Base-by-base conservation (phyloP, 1,140 invertebrate genomes). In the Scaptomyza pallida region DNA sequence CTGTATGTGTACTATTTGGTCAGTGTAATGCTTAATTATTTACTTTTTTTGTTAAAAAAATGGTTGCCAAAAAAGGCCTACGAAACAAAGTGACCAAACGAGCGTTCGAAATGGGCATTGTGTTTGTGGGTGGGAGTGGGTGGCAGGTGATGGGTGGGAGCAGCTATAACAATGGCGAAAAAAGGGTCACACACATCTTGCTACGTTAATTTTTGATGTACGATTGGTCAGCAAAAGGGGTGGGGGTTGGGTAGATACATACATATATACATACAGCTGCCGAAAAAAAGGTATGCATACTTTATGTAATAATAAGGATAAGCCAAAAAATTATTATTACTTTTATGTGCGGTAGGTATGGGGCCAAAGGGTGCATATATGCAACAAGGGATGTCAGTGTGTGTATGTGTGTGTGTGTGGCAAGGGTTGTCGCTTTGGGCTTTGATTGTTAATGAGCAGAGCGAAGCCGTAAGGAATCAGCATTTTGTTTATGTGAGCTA, bases 321-420 rank as follows among this genome's bases (percentile, higher is more conserved):
- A 90, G 88, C 88, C 78, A 88, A 90, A 90, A 90, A 90, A 90
- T 90, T 90, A 90, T 90, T 90, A 90, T 90, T 90, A 90, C 88
- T 89, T 90, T 76, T 9, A 50, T 48, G 26, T 50, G 69, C 6
- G 13, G 13, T 30, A 8, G 26, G 26, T 30, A 26, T 26, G 23
- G 26, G 26, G 26, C 1, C 8, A 30, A 30, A 9, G 9, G 56
- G 9, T 9, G 33, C n/a, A n/a, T n/a, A n/a, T 17, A 26, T 26
- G 71, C 21, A 50, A 13, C 19, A 37, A 16, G 17, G 8, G 19
- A 5, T n/a, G n/a, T n/a, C n/a, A n/a, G n/a, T n/a, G n/a, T 30
- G 33, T 12, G 19, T 16, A 19, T 55, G 33, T 45, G 33, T 10
- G 43, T 15, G n/a, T 19, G 33, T 50, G 12, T 6, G 15, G 33